Evolutionary conservation across 2,797 vertebrate species (phyloP).

Genomic region (Aplochiton taeniatus): DNA sequence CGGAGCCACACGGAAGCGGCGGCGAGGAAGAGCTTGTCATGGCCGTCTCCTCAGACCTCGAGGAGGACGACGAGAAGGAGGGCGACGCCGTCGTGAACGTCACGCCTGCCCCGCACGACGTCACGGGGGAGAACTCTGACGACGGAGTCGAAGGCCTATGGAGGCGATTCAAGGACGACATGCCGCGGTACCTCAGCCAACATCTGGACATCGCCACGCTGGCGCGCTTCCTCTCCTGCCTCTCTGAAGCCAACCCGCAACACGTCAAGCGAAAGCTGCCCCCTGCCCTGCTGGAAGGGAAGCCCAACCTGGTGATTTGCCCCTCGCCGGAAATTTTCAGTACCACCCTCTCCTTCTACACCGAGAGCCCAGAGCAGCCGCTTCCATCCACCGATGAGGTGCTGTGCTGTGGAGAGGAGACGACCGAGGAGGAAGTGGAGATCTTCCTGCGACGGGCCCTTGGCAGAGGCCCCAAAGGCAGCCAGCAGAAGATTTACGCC

Average conservation of each 20-base stretch:
- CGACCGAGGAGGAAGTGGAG: slow-evolving; percentile 75
- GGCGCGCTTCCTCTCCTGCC: slow-evolving; percentile 58
- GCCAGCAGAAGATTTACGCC: slow-evolving; percentile 71
- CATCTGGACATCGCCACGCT: slow-evolving; percentile 67
- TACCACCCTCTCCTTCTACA: slow-evolving; percentile 66
- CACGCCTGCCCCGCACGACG: slow-evolving; percentile 12
- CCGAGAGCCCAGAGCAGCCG: slow-evolving; percentile 56
- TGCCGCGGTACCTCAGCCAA: slow-evolving; percentile 54
- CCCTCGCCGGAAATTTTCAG: slow-evolving; percentile 64
- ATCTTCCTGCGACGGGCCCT: slow-evolving; percentile 77
- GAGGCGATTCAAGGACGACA: slow-evolving; percentile 64
- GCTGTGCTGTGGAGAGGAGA: slow-evolving; percentile 74
- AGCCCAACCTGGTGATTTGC: slow-evolving; percentile 75
- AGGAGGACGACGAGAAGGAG: slow-evolving; percentile 20
- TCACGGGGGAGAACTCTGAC: background rate
- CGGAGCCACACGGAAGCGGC: background rate
- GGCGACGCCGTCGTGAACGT: slow-evolving; percentile 1
- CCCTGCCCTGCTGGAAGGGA: slow-evolving; percentile 61
- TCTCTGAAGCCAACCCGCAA: slow-evolving; percentile 57
- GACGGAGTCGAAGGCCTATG: slow-evolving; percentile 65
- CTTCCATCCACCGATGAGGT: slow-evolving; percentile 76
- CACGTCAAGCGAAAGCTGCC: slow-evolving; percentile 61
- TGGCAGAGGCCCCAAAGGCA: slow-evolving; percentile 25
- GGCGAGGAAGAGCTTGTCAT: slow-evolving; percentile 40
- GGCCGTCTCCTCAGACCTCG: slow-evolving; percentile 11